Percentiles rank a stretch among this genome's conserved stretches.
Evolutionary conservation across 2,113 vertebrate genomes (phyloP).

Genomic region (Lycaon pictus): DNA sequence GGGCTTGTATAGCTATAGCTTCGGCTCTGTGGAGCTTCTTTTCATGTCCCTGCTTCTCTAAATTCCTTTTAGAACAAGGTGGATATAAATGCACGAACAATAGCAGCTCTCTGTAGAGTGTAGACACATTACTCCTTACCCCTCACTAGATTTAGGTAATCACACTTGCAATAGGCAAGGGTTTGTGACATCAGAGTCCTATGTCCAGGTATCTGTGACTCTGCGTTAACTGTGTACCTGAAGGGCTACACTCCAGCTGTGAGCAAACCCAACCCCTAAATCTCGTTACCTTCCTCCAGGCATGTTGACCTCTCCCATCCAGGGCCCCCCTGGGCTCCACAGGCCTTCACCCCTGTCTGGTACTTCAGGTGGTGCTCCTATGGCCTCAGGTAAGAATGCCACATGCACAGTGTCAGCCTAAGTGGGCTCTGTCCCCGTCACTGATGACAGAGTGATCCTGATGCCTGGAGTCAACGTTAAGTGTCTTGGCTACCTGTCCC

Average conservation of each 20-base stretch:
- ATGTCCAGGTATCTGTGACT: background rate
- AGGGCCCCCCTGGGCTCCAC: background rate
- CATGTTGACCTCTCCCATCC: background rate
- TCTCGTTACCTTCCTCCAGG: background rate
- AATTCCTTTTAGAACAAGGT: background rate
- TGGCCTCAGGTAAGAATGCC: background rate
- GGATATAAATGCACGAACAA: background rate
- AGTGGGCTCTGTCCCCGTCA: background rate
- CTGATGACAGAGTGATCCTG: background rate
- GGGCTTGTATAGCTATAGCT: background rate
- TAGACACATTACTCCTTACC: fast-evolving
- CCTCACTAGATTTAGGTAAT: background rate
- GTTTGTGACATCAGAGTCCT: background rate
- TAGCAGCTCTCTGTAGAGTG: background rate
- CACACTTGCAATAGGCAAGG: background rate
- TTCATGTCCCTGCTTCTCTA: background rate
- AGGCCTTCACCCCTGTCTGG: background rate
- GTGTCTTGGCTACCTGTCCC: background rate
- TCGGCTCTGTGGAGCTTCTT: background rate
- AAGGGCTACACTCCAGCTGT: background rate
- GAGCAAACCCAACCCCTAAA: too few relatives aligned
- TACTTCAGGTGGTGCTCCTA: background rate
- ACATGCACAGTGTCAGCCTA: background rate
- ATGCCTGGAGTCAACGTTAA: background rate
- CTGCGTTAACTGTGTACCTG: background rate